Conservation (phyloP, 2,888 invertebrate species). For the Nomada goodeniana region DNA sequence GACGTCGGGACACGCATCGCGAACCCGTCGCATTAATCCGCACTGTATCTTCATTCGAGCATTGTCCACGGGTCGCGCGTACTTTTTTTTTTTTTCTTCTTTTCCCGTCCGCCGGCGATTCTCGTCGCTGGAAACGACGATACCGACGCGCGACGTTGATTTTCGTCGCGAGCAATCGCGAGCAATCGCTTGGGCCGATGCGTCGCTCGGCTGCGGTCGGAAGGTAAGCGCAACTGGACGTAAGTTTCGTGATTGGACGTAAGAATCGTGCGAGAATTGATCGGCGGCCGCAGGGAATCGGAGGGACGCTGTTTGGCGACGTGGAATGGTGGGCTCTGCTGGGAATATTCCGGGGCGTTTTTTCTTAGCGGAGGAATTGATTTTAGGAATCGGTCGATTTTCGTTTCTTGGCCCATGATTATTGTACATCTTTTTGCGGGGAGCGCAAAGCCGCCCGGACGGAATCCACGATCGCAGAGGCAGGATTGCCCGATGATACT, state of each 20-base stretch:
- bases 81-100: not conserved
- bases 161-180: slow-evolving; percentile 40
- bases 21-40: slow-evolving; percentile 72
- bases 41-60: slow-evolving; percentile 51
- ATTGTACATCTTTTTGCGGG: no score
- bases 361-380: no score
- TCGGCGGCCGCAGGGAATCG: not conserved
- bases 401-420: no score
- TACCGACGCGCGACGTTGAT: not conserved
- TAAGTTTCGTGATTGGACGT: not conserved
- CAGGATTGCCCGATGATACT: not conserved
- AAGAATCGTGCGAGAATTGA: no score
- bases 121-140: no score
- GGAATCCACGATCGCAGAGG: not conserved
- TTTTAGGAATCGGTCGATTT: no score
- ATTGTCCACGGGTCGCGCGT: slow-evolving; percentile 38
- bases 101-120: not conserved
- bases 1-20: slow-evolving; percentile 81
- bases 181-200: slow-evolving; percentile 29
- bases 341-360: no score
- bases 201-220: slow-evolving; percentile 8
- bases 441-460: not conserved
- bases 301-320: not conserved
- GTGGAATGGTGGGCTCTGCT: no score
- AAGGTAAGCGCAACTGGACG: slow-evolving; percentile 17